Evolutionary conservation across 1,140 invertebrate genomes (phyloP).

Genomic region (Gryllus bimaculatus): DNA sequence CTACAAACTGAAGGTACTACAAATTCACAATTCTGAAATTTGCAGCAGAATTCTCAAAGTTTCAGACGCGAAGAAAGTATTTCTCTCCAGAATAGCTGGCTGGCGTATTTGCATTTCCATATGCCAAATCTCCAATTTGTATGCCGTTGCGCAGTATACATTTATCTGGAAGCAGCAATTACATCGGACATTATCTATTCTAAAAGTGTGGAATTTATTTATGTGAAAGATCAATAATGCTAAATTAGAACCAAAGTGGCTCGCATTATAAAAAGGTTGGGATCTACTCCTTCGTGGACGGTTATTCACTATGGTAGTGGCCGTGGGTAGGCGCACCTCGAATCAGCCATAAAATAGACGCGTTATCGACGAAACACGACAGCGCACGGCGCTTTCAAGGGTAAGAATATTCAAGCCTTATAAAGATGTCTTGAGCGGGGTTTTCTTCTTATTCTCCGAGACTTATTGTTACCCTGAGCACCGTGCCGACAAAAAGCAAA

Average conservation of each 20-base stretch:
- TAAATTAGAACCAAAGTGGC: background rate
- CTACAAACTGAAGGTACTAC: too few relatives aligned
- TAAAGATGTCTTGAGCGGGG: background rate
- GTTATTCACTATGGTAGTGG: too few relatives aligned
- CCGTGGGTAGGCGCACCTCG: background rate
- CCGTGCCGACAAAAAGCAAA: background rate
- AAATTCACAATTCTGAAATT: too few relatives aligned
- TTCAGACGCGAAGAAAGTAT: too few relatives aligned
- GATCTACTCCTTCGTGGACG: too few relatives aligned
- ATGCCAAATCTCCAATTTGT: too few relatives aligned
- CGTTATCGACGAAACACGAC: background rate
- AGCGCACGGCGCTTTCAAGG: background rate
- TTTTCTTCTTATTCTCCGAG: background rate
- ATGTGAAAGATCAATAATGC: background rate
- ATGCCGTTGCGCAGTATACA: background rate
- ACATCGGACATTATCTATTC: background rate
- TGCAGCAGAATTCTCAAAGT: too few relatives aligned
- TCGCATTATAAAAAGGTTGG: too few relatives aligned
- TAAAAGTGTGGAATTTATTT: background rate
- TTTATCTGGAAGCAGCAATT: background rate
- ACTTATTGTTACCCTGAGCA: background rate
- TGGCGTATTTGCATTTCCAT: too few relatives aligned
- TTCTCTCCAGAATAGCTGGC: too few relatives aligned
- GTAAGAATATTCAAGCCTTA: background rate
- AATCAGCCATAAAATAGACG: background rate